phyloP scores from a whole-genome alignment of 2,888 invertebrate genomes.

The Ophion costatus region DNA sequence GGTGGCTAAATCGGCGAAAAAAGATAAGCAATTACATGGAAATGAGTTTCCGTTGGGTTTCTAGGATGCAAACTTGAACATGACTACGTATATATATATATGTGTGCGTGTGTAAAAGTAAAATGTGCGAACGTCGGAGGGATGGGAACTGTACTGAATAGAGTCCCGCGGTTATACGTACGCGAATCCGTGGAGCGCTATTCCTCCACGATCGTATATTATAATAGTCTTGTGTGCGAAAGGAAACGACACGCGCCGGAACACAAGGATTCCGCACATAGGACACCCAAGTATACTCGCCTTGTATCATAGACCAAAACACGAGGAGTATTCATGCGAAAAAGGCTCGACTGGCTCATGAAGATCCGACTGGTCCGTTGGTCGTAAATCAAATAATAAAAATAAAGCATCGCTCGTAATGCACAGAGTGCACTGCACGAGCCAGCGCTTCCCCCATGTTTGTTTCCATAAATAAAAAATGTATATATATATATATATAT shows the following conservation, averaged over 20 bases:
- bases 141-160: constrained; percentile 35
- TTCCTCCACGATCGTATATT: constrained; percentile 52
- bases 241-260: constrained; percentile 68
- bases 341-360: constrained; percentile 4
- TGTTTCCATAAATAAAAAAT: no score
- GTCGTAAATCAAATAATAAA: constrained; percentile 26
- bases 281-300: constrained; percentile 28
- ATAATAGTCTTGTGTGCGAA: constrained; percentile 60
- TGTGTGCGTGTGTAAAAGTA: no score
- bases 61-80: no score
- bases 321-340: constrained; percentile 60
- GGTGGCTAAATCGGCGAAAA: no score
- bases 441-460: neutral
- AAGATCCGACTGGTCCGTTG: constrained; percentile 33
- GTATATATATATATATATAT: no score
- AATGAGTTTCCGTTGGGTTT: no score
- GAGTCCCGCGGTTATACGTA: constrained; percentile 50
- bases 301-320: constrained; percentile 54
- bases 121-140: neutral
- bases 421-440: neutral
- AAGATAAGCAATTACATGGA: no score
- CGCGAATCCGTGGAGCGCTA: constrained; percentile 27
- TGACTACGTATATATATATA: no score
- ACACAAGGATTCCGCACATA: constrained; percentile 39
- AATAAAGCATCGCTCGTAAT: constrained; percentile 28